Evolutionary conservation across 2,113 vertebrate genomes (phyloP).

Genomic region (Urocolius indicus): DNA sequence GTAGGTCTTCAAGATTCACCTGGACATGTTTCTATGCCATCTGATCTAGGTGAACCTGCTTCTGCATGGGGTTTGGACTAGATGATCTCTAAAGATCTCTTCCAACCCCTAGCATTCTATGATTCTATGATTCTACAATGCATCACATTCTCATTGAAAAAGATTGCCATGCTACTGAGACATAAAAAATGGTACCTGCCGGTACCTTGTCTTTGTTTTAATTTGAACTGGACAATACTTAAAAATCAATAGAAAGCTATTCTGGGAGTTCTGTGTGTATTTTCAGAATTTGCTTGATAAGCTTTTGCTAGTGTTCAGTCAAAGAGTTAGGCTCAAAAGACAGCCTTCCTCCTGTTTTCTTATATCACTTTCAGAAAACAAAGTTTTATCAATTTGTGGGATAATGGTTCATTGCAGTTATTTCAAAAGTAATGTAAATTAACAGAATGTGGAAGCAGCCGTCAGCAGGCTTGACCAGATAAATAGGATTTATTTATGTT

Average conservation of each 20-base stretch:
- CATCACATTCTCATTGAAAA: background rate
- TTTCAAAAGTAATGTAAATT: constrained; percentile 39
- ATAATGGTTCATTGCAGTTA: constrained; percentile 33
- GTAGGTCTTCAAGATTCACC: too few species aligned
- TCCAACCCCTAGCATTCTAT: too few species aligned
- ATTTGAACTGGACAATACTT: background rate
- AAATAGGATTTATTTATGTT: constrained; percentile 47
- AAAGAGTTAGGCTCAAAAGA: background rate
- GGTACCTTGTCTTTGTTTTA: background rate
- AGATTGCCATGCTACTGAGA: background rate
- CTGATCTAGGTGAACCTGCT: too few species aligned
- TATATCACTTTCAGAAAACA: constrained; percentile 14
- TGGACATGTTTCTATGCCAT: too few species aligned
- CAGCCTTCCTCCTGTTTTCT: constrained; percentile 21
- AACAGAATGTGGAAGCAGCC: constrained; percentile 33
- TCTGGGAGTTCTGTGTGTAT: background rate
- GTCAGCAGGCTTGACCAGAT: background rate
- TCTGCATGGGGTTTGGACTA: too few species aligned
- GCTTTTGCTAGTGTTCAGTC: background rate
- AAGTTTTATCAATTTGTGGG: constrained; percentile 5
- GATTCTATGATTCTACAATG: background rate
- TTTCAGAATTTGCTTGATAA: constrained; percentile 51
- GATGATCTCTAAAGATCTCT: too few species aligned
- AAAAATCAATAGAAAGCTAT: background rate
- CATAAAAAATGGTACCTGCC: background rate